phyloP scores from a whole-genome alignment of 1,140 invertebrate species.

The Globodera rostochiensis region DNA sequence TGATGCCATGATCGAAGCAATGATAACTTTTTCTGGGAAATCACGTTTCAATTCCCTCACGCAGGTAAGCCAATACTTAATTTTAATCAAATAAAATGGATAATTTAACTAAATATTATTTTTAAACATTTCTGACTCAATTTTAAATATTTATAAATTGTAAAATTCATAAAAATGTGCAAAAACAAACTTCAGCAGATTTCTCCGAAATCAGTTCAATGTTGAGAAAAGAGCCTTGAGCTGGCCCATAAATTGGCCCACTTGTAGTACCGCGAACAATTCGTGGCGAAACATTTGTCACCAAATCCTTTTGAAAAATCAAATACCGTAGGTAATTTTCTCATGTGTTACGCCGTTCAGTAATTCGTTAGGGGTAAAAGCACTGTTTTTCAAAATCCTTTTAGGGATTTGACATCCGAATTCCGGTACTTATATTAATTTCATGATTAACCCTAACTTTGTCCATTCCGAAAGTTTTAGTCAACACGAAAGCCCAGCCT shows the following conservation, averaged over 20 bases:
- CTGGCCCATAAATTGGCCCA: constrained; percentile 86
- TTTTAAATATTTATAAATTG: too few species aligned
- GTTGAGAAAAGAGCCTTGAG: constrained; percentile 87
- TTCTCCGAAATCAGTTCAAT: constrained; percentile 99
- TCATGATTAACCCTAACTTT: constrained; percentile 73
- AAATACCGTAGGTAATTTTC: neutral
- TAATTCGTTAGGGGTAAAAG: too few species aligned
- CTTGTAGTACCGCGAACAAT: constrained; percentile 90
- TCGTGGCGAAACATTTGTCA: constrained; percentile 93
- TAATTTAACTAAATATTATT: too few species aligned
- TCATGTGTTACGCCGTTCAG: too few species aligned
- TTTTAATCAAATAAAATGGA: neutral
- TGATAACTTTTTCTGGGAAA: constrained; percentile 86
- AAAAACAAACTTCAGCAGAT: constrained; percentile 71
- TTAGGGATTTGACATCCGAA: neutral
- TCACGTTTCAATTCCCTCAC: constrained; percentile 86
- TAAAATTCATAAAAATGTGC: too few species aligned
- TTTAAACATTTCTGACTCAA: too few species aligned
- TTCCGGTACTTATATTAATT: constrained; percentile 8
- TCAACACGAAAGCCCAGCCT: constrained; percentile 93
- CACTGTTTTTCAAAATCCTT: neutral
- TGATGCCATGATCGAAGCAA: constrained; percentile 94
- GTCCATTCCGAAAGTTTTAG: constrained; percentile 91
- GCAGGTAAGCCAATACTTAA: constrained; percentile 83
- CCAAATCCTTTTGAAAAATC: constrained; percentile 75